Evolutionary conservation across 1,140 invertebrate genomes (phyloP).

Genomic region (Lepeophtheirus salmonis): DNA sequence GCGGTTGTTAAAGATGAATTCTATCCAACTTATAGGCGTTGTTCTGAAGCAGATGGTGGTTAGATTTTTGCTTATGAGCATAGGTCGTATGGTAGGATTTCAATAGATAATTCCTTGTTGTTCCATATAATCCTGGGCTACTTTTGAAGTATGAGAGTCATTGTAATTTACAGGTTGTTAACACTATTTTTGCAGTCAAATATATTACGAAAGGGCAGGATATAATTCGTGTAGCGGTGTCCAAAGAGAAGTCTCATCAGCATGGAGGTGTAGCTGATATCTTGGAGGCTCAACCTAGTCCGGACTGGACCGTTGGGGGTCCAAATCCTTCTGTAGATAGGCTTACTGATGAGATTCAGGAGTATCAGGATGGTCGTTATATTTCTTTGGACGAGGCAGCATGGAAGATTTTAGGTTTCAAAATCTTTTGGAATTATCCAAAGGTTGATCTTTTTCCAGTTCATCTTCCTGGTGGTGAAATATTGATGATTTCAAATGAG

Average conservation of each 20-base stretch:
- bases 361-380: slow-evolving; percentile 1
- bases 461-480: not conserved
- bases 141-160: slow-evolving; percentile 23
- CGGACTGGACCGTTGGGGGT: not conserved
- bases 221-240: not conserved
- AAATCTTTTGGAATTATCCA: not conserved
- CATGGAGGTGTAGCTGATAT: not conserved
- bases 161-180: slow-evolving; percentile 24
- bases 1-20: not conserved
- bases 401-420: slow-evolving; percentile 7
- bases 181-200: not conserved
- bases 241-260: not conserved
- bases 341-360: not conserved
- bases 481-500: not conserved
- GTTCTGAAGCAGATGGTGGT: not conserved
- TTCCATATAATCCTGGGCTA: slow-evolving; percentile 25
- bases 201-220: not conserved
- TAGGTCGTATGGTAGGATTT: not conserved
- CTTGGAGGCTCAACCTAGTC: not conserved
- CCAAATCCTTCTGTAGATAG: not conserved
- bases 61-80: not conserved
- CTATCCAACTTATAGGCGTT: not conserved
- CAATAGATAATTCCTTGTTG: slow-evolving; percentile 23
- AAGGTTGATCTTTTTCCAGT: not conserved
- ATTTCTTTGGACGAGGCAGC: not conserved